Evolutionary conservation across 2,113 vertebrate genomes (phyloP), one percentile per base, ranked within the genome.

Genomic region (Pluvianellus socialis): DNA sequence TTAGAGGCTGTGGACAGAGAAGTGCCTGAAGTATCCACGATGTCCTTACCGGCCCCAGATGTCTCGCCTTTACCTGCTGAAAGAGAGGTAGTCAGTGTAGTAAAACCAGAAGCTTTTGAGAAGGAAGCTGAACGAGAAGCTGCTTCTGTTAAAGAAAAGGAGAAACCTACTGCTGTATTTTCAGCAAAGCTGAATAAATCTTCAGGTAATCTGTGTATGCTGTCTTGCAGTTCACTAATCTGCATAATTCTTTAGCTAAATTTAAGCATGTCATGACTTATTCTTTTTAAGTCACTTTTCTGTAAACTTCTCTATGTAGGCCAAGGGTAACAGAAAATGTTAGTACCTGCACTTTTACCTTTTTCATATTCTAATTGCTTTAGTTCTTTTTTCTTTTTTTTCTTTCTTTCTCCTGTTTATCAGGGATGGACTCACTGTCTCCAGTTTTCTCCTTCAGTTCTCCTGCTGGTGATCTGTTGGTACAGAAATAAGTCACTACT

Each of bases 131-230:
- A 94, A 95, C 96, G 35, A 97, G 98, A 96, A 95, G 83, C 88
- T 96, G 74, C 97, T 97, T 89, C 98, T 94, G 80, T 88, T 96
- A 97, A 94, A 96, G 97, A 97, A 88, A 98, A 98, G 88, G 97
- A 97, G 96, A 97, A 97, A 66, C 67, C 98, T 92, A 82, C 98
- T 82, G 95, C 97, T 97, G 50, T 98, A 81, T 98, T 98, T 97
- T 97, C 98, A 97, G 87, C 97, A 98, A 97, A 97, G 97, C 98
- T 98, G 98, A 98, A 90, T 98, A 98, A 98, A 92, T 98, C 96
- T 96, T 98, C 98, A 98, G 98, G 98, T 98, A 98, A 98, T 97
- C 89, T 96, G 79, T 95, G 73, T 96, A 53, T n/a, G 35, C 95
- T 97, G 55, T 97, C 73, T 98, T 96, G 79, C 97, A 91, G 74